A percentile compares a stretch with the other conserved stretches of the same genome.
Conservation (phyloP, 1,140 invertebrate genomes). For the Pogonognathellus flavescens region DNA sequence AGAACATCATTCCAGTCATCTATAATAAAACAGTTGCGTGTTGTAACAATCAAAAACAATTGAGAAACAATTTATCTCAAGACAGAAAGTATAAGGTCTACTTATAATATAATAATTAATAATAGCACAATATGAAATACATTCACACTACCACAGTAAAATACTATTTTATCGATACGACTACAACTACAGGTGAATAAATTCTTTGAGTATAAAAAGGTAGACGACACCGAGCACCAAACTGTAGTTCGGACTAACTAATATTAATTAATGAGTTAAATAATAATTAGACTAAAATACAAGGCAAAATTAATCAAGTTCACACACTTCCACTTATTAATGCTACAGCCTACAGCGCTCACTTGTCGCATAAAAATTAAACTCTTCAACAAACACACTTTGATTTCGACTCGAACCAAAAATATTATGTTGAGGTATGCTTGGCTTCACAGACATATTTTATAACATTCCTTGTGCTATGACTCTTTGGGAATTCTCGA, state of each 20-base stretch:
- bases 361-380: conserved; percentile 34
- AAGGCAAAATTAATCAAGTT: conserved; percentile 26
- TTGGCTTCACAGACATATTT: conserved; percentile 30
- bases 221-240: conserved; percentile 35
- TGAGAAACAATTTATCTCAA: conserved; percentile 4
- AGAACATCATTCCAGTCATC: conserved; percentile 18
- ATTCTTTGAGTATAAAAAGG: conserved; percentile 49
- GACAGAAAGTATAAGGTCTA: conserved; percentile 36
- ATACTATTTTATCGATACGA: background rate
- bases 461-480: conserved; percentile 44
- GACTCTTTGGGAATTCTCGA: conserved; percentile 34
- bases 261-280: background rate
- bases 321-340: background rate
- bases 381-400: conserved; percentile 32
- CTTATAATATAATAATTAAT: conserved; percentile 8
- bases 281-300: conserved; percentile 34
- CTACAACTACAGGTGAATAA: background rate
- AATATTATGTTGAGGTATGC: conserved; percentile 37
- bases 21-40: conserved; percentile 13
- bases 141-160: background rate
- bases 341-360: background rate
- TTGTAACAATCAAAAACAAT: conserved; percentile 24
- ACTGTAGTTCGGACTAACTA: conserved; percentile 32
- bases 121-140: conserved; percentile 17
- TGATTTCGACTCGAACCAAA: conserved; percentile 36